Conservation (phyloP, 2,797 vertebrate species). For the Nothura maculosa region DNA sequence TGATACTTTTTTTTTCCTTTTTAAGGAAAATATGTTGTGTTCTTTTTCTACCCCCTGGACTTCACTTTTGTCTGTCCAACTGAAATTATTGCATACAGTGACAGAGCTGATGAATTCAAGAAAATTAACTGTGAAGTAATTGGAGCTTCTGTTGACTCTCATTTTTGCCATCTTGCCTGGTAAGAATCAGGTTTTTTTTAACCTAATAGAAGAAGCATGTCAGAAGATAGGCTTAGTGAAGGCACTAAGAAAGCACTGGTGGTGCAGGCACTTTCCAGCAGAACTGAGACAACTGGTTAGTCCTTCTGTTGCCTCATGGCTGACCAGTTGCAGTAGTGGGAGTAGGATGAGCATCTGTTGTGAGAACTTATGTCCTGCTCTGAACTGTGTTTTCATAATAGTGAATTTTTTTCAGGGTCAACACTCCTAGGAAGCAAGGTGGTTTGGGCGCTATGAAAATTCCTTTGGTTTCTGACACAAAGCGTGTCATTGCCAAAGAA, state of each 20-base stretch:
- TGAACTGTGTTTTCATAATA: not conserved
- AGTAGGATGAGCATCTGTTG: not conserved
- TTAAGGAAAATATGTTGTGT: slow-evolving; percentile 94
- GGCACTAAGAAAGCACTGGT: not conserved
- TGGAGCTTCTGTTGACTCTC: slow-evolving; percentile 95
- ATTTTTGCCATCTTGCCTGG: slow-evolving; percentile 96
- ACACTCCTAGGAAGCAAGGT: slow-evolving; percentile 93
- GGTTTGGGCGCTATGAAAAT: slow-evolving; percentile 95
- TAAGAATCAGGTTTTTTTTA: slow-evolving; percentile 73
- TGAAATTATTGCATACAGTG: slow-evolving; percentile 98
- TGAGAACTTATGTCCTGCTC: not conserved
- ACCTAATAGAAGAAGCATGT: not conserved
- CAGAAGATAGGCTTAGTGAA: not conserved
- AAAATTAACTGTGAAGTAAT: slow-evolving; percentile 96
- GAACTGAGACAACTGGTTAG: not conserved
- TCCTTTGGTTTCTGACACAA: slow-evolving; percentile 91
- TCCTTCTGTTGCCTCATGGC: not conserved
- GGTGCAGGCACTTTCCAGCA: not conserved
- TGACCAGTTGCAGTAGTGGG: not conserved
- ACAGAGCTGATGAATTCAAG: slow-evolving; percentile 92
- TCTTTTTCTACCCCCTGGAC: slow-evolving; percentile 98
- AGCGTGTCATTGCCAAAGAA: slow-evolving; percentile 88
- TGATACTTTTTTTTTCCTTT: not conserved
- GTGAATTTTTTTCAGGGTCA: slow-evolving; percentile 84
- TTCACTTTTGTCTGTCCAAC: slow-evolving; percentile 99